Conservation (phyloP, 2,113 vertebrate genomes). For the Hemiprocne comata region DNA sequence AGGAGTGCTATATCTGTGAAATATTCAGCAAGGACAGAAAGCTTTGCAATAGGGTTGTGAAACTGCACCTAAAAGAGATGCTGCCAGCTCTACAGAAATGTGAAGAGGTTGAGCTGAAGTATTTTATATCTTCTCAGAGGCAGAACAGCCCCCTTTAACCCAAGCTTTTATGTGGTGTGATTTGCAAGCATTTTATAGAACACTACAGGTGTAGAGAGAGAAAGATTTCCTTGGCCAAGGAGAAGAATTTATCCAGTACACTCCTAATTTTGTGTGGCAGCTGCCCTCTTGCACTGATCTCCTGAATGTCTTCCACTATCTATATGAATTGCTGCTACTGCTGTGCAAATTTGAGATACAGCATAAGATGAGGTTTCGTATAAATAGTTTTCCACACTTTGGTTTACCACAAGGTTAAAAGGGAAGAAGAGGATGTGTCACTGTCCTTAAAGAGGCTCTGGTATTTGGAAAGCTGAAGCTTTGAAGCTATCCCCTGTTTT, state of each 20-base stretch:
- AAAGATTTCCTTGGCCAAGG: neutral
- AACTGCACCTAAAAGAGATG: neutral
- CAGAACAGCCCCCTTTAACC: neutral
- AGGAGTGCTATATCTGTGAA: neutral
- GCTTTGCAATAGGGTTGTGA: neutral
- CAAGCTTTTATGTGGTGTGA: accelerated
- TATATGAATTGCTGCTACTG: neutral
- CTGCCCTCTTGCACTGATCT: neutral
- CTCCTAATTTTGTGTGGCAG: neutral
- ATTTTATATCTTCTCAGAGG: neutral
- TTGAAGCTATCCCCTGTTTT: neutral
- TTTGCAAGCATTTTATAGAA: neutral
- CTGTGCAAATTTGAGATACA: neutral
- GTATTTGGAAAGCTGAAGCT: neutral
- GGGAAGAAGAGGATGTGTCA: neutral
- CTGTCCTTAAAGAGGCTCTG: neutral
- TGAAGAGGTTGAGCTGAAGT: neutral
- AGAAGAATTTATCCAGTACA: neutral
- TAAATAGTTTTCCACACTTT: neutral
- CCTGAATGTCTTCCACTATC: neutral
- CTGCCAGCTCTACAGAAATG: neutral
- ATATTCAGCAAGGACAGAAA: neutral
- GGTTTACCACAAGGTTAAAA: neutral
- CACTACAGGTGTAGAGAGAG: neutral
- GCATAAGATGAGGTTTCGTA: neutral